Conservation (phyloP, 2,113 vertebrate genomes). For the Manacus vitellinus region DNA sequence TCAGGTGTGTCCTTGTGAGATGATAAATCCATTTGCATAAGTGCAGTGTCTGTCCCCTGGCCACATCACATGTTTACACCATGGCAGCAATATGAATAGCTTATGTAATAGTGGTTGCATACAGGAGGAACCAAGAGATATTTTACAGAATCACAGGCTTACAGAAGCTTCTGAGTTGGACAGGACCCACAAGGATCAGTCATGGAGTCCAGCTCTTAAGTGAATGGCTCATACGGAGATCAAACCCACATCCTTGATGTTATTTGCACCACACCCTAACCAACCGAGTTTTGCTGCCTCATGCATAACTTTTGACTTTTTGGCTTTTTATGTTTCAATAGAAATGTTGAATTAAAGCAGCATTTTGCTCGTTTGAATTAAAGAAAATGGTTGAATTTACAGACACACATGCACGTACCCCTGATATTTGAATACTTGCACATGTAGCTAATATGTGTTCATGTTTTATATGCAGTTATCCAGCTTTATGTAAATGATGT, state of each 20-base stretch:
- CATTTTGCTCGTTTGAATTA: neutral
- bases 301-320: neutral
- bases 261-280: neutral
- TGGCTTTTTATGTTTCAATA: neutral
- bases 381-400: neutral
- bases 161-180: neutral
- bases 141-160: neutral
- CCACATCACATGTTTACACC: neutral
- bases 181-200: neutral
- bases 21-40: neutral
- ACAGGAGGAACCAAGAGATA: neutral
- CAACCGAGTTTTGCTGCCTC: neutral
- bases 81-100: neutral
- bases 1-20: neutral
- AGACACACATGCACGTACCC: neutral
- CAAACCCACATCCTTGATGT: neutral
- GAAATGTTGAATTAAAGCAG: neutral
- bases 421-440: neutral
- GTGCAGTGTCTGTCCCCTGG: neutral
- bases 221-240: neutral
- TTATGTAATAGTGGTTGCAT: neutral
- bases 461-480: neutral
- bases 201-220: neutral
- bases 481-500: neutral
- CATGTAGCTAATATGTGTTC: neutral